phyloP scores from a whole-genome alignment of 1,140 invertebrate genomes.

The Zaprionus davidi region DNA sequence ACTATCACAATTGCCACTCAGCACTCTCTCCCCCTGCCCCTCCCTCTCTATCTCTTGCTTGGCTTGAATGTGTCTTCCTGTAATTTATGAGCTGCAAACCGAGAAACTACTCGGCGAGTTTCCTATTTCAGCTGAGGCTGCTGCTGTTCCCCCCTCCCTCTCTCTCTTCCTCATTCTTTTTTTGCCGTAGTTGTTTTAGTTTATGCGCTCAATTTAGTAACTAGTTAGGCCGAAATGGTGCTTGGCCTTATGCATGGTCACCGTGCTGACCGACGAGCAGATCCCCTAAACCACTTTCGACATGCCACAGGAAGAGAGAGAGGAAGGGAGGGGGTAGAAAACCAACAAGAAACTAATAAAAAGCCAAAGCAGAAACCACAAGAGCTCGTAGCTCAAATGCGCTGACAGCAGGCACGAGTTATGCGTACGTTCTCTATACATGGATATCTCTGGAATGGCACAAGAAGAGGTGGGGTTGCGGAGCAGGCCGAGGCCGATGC shows the following conservation, averaged over 20 bases:
- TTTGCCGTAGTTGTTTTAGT: constrained; percentile 70
- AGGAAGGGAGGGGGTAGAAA: constrained; percentile 2
- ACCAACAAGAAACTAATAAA: constrained; percentile 80
- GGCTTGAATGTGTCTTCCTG: constrained; percentile 55
- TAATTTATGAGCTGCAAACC: constrained; percentile 72
- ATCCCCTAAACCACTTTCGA: constrained; percentile 60
- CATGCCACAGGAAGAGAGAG: constrained; percentile 18
- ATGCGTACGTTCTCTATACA: constrained; percentile 61
- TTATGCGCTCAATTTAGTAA: constrained; percentile 82
- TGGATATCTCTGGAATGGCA: constrained; percentile 41
- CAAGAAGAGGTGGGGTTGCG: not conserved
- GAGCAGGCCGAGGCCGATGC: not conserved
- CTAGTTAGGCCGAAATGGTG: constrained; percentile 73
- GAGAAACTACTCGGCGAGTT: constrained; percentile 42
- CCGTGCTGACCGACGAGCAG: constrained; percentile 6
- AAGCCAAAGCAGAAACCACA: constrained; percentile 78
- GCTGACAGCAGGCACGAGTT: constrained; percentile 81
- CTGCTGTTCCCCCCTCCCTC: not conserved
- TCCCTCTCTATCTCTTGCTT: not conserved
- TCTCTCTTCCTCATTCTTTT: constrained; percentile 5
- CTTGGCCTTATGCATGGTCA: constrained; percentile 39
- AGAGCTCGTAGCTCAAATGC: constrained; percentile 80
- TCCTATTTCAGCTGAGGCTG: constrained; percentile 34
- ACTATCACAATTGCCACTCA: constrained; percentile 41
- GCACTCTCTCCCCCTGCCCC: not conserved